Evolutionary conservation across 92 coral and sea anemone species (phyloP), one percentile per base, ranked within the genome.

Genomic region (Actinernus sp.): DNA sequence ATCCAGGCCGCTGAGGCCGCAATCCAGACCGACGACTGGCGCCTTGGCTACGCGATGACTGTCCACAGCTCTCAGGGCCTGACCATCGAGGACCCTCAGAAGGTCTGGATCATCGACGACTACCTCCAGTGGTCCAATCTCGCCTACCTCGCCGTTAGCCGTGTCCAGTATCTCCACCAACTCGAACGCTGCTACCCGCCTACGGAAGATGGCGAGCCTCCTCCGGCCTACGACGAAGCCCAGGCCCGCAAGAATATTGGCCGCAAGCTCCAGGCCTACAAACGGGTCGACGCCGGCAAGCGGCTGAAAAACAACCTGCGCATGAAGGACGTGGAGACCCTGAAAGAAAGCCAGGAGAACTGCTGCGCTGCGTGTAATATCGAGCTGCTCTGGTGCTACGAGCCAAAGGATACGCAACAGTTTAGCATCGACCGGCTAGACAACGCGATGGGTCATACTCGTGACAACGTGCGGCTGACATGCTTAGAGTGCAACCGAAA

Each of bases 401-500:
- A 37, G 32, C 61, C 69, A 1, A 59, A 72, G 26, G 61, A 72
- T 45, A 50, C 45, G 16, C 62, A 37, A 16, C 79, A 48, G 55
- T 60, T 73, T 41, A 18, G 27, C 27, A 57, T 72, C 9, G 69
- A 72, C 31, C 52, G 69, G 22, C 12, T 72, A 11, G 65, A 60
- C 53, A 72, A 60, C 31, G 29, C 21, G 24, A 56, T 31, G 13
- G 68, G 70, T 14, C 70, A 72, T 38, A 9, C 22, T 3, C 3
- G 60, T 1, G 73, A 43, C 36, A 49, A 65, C 50, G 16, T 52
- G 29, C 34, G 58, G 33, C 58, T 72, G 41, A 38, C 55, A 1
- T 72, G 61, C 33, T 27, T 71, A 14, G 68, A 71, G 55, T 71
- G 67, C 39, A 71, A 71, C 67, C 63, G 67, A 57, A 60, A 54